phyloP scores from a whole-genome alignment of 2,888 invertebrate species.

The Platerodrilus igneus region DNA sequence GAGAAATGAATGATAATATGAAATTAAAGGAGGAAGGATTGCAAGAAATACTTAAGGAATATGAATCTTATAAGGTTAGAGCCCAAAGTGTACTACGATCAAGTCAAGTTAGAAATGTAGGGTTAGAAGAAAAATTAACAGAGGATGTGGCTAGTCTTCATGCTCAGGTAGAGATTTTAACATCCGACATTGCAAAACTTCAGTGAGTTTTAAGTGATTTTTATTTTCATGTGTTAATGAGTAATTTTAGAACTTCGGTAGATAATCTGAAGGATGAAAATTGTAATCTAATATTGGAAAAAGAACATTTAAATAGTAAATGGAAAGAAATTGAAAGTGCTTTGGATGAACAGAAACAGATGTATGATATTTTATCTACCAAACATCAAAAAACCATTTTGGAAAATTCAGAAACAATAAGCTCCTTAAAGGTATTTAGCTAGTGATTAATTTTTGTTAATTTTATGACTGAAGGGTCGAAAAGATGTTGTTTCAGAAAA shows the following conservation, averaged over 20 bases:
- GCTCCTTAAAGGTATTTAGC: slow-evolving; percentile 47
- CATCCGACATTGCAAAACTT: slow-evolving; percentile 48
- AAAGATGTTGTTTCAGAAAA: no score
- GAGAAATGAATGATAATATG: slow-evolving; percentile 54
- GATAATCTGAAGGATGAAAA: slow-evolving; percentile 31
- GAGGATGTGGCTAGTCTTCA: slow-evolving; percentile 58
- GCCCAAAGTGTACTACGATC: slow-evolving; percentile 84
- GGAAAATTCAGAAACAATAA: slow-evolving; percentile 45
- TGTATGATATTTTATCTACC: slow-evolving; percentile 46
- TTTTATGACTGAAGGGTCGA: no score
- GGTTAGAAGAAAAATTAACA: slow-evolving; percentile 63
- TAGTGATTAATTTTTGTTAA: no score
- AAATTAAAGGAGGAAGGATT: slow-evolving; percentile 66
- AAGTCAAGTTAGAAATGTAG: slow-evolving; percentile 65
- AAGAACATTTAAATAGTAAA: slow-evolving; percentile 38
- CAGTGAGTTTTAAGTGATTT: no score
- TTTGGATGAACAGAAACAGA: slow-evolving; percentile 43
- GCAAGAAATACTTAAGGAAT: slow-evolving; percentile 62
- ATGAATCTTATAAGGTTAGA: slow-evolving; percentile 75
- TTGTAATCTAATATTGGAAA: slow-evolving; percentile 35
- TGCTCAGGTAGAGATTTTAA: slow-evolving; percentile 53
- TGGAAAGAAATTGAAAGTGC: slow-evolving; percentile 41
- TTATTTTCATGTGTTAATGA: no score
- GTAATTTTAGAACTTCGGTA: slow-evolving; percentile 31
- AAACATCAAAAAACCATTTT: slow-evolving; percentile 46